phyloP scores from a whole-genome alignment of 2,113 vertebrate genomes.

The Chrysochloris asiatica region DNA sequence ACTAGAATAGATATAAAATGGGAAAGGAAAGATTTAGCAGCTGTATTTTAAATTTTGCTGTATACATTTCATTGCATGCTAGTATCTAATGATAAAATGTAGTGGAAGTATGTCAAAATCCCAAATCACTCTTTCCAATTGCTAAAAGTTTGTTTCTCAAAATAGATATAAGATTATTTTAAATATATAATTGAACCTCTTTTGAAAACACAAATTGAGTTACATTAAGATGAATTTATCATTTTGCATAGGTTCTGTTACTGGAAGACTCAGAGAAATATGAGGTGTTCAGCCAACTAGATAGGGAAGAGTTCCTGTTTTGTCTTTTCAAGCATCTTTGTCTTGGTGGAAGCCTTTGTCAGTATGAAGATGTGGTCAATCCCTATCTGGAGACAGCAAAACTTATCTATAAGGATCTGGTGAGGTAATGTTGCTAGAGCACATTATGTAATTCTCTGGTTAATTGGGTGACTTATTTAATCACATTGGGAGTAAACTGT shows the following conservation, averaged over 20 bases:
- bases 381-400: conserved; percentile 93
- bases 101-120: neutral
- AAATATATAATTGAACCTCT: neutral
- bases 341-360: conserved; percentile 94
- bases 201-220: conserved; percentile 9
- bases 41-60: no score
- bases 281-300: conserved; percentile 84
- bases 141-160: neutral
- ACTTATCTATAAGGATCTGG: conserved; percentile 93
- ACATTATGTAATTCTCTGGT: neutral
- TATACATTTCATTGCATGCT: no score
- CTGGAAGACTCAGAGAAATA: conserved; percentile 92
- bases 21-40: no score
- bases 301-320: conserved; percentile 94
- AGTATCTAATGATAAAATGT: neutral
- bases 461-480: neutral
- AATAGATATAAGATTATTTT: neutral
- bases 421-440: conserved; percentile 87
- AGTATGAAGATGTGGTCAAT: conserved; percentile 92
- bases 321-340: conserved; percentile 96
- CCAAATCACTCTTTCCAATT: neutral
- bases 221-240: conserved; percentile 47
- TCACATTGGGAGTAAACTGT: neutral
- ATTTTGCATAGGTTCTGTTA: conserved; percentile 87
- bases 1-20: no score